Base-by-base conservation (phyloP, 2,113 vertebrate genomes). In the Gnathonemus echidnorhynchus region DNA sequence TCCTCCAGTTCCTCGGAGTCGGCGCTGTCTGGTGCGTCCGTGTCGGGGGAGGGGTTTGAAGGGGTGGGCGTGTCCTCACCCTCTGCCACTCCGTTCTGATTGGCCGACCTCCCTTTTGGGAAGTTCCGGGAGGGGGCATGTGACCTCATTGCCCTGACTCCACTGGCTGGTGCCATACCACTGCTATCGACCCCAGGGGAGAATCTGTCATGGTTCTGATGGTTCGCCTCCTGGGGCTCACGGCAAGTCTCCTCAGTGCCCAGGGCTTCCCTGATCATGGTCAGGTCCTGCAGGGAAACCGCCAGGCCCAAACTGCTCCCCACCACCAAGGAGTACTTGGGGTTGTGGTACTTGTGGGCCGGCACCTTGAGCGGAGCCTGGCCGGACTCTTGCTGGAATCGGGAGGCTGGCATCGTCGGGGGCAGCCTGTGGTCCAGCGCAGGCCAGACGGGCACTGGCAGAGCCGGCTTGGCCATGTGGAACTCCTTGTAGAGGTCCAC, bases 271-370 rank as follows among this genome's bases (percentile, higher is more conserved):
- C 45, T 92, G 0, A 56, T 42, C 3, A 85, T 90, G 0, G 94
- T 91, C 42, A 96, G 93, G 90, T 96, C 95, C 35, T 95, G 95
- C 1, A 96, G 90, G 0, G 96, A 96, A 2, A 94, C 92, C 0
- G 94, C 94, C 13, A 93, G 52, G 3, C 93, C 94, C 10, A 87
- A 52, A 2, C 89, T 94, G 91, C 95, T 96, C 39, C 97, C 96
- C 0, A 97, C 94, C 52, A 98, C 98, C 92, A 99, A 93, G 19
- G 96, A 95, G 11, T 99, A 99, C 92, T 98, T 99, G 13, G 98
- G 98, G 89, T 98, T 99, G 95, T 99, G 97, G 49, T 97, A 95
- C 91, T 99, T 99, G 84, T 98, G 97, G 0, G 97, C 97, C 17
- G 98, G 98, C 0, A 98, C 97, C 89, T 95, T 95, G 39, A 96